Conservation (phyloP, 2,888 invertebrate genomes). For the Leucoptera coffeella region DNA sequence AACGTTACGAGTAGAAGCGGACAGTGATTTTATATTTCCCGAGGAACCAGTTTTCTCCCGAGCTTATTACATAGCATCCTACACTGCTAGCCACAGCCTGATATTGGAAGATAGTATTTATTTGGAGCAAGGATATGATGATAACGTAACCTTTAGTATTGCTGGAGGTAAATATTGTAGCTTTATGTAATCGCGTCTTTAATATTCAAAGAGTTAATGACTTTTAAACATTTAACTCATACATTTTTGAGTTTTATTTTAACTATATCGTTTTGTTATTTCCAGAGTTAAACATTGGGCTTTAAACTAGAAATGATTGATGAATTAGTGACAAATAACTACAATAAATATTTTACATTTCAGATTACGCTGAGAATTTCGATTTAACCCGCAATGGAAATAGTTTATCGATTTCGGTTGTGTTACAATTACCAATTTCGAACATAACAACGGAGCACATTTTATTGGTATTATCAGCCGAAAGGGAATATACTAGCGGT, state of each 20-base stretch:
- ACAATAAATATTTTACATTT: too few relatives aligned
- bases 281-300: too few relatives aligned
- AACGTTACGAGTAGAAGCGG: slow-evolving; percentile 22
- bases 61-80: slow-evolving; percentile 32
- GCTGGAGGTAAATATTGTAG: slow-evolving; percentile 25
- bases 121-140: slow-evolving; percentile 23
- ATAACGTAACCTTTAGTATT: slow-evolving; percentile 19
- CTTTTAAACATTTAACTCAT: too few relatives aligned
- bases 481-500: slow-evolving; percentile 25
- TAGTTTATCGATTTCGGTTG: slow-evolving; percentile 13
- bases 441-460: slow-evolving; percentile 14
- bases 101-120: slow-evolving; percentile 14
- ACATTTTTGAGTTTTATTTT: too few relatives aligned
- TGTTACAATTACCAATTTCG: slow-evolving; percentile 12
- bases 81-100: slow-evolving; percentile 17
- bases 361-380: slow-evolving; percentile 19
- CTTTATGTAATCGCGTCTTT: too few relatives aligned
- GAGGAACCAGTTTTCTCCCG: slow-evolving; percentile 34
- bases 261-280: too few relatives aligned
- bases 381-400: slow-evolving; percentile 11
- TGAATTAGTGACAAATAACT: too few relatives aligned
- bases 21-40: slow-evolving; percentile 26
- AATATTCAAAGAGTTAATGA: too few relatives aligned
- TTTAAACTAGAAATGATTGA: too few relatives aligned
- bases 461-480: slow-evolving; percentile 19